These are phyloP conservation scores for Aramus guarauna DNA, from an alignment of 2,113 vertebrate genomes.

Conservation along the genomic window DNA sequence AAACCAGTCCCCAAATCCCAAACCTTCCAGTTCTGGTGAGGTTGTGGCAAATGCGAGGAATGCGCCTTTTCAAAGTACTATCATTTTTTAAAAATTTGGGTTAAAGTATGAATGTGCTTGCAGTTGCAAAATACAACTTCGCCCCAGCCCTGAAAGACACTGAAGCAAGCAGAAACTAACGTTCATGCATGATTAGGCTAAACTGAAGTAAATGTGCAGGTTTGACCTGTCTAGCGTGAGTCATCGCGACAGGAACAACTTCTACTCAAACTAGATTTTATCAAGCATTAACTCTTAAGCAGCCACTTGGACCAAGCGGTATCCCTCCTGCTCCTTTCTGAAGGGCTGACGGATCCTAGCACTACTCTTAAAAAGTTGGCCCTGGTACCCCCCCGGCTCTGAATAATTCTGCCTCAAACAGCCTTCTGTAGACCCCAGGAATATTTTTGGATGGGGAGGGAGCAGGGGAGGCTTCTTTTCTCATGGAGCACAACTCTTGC, in stretches of 20 bases:
- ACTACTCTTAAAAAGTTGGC: neutral
- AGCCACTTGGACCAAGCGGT: neutral
- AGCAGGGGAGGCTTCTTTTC: neutral
- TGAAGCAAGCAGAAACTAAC: neutral
- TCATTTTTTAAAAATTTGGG: neutral
- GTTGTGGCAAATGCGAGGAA: constrained; percentile 5
- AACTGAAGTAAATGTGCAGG: neutral
- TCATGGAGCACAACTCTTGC: neutral
- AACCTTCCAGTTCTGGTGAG: neutral
- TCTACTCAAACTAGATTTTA: neutral
- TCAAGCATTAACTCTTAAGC: neutral
- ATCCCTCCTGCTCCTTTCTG: neutral
- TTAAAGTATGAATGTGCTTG: neutral
- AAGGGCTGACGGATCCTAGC: neutral
- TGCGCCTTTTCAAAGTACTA: neutral
- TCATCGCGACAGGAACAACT: neutral
- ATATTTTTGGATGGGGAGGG: neutral
- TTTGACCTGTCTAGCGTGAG: neutral
- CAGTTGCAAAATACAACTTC: neutral
- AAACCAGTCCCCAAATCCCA: neutral
- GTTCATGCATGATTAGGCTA: neutral
- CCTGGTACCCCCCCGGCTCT: neutral
- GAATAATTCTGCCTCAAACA: fast-evolving
- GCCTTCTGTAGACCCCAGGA: neutral
- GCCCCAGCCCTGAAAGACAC: neutral